These are phyloP conservation scores for Xylocopa sonorina DNA, from an alignment of 1,140 invertebrate genomes.

Conservation along the genomic window DNA sequence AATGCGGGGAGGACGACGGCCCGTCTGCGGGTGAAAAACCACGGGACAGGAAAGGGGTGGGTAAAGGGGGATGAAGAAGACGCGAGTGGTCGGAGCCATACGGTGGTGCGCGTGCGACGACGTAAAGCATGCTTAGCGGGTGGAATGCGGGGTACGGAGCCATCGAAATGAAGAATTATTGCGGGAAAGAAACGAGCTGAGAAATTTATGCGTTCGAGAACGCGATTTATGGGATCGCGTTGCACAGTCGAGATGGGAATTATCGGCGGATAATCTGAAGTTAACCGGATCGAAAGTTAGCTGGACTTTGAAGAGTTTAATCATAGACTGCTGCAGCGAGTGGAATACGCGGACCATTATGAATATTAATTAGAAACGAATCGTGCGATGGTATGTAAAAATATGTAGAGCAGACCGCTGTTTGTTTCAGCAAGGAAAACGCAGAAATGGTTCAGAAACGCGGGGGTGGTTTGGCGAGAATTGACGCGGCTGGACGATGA, in stretches of 20 bases:
- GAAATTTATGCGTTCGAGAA: not conserved
- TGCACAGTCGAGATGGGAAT: not conserved
- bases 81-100: not conserved
- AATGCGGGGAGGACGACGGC: conserved; percentile 7
- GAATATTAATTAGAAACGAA: too few species aligned
- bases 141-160: not conserved
- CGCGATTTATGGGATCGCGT: not conserved
- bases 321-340: too few species aligned
- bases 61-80: conserved; percentile 4
- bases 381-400: too few species aligned
- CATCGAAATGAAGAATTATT: conserved; percentile 10
- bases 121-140: conserved; percentile 3
- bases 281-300: too few species aligned
- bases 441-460: not conserved
- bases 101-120: not conserved
- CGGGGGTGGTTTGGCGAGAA: conserved; percentile 1
- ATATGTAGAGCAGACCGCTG: not conserved
- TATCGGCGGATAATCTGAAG: too few species aligned
- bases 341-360: too few species aligned
- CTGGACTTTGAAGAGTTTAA: too few species aligned
- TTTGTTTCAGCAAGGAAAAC: not conserved
- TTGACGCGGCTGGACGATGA: conserved; percentile 34
- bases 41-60: not conserved
- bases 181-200: not conserved
- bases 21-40: not conserved